phyloP scores from a whole-genome alignment of 2,797 vertebrate genomes.

The Alcedo atthis region DNA sequence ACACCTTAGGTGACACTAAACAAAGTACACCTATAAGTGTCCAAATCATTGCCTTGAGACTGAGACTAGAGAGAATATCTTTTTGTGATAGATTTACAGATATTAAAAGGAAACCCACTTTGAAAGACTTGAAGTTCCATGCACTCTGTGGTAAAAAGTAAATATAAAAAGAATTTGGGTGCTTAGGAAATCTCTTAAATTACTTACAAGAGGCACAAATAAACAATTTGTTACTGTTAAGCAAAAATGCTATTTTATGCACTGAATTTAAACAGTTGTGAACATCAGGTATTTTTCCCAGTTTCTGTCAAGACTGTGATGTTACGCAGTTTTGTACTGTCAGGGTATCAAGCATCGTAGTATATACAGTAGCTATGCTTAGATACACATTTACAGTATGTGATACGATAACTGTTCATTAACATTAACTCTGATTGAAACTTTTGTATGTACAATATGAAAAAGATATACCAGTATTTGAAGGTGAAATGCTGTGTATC shows the following conservation, averaged over 20 bases:
- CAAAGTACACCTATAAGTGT: conserved; percentile 87
- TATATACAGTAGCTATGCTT: background rate
- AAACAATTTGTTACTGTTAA: conserved; percentile 39
- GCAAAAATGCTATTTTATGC: background rate
- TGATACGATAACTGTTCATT: background rate
- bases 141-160: conserved; percentile 39
- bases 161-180: conserved; percentile 16
- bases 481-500: conserved; percentile 19
- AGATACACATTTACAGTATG: background rate
- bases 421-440: background rate
- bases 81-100: conserved; percentile 87
- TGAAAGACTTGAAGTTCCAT: conserved; percentile 57
- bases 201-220: conserved; percentile 5
- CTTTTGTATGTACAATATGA: background rate
- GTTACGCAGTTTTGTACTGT: background rate
- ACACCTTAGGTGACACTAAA: conserved; percentile 80
- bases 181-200: conserved; percentile 15
- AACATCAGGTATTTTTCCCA: background rate
- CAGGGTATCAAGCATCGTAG: background rate
- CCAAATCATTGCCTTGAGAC: conserved; percentile 87
- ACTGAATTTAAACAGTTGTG: conserved; percentile 27
- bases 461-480: background rate
- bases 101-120: conserved; percentile 75
- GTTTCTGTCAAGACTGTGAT: background rate
- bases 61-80: conserved; percentile 83